A percentile compares a stretch with the other conserved stretches of the same genome.
phyloP scores from a whole-genome alignment of 2,888 invertebrate species.

The Pilophorus perplexus region DNA sequence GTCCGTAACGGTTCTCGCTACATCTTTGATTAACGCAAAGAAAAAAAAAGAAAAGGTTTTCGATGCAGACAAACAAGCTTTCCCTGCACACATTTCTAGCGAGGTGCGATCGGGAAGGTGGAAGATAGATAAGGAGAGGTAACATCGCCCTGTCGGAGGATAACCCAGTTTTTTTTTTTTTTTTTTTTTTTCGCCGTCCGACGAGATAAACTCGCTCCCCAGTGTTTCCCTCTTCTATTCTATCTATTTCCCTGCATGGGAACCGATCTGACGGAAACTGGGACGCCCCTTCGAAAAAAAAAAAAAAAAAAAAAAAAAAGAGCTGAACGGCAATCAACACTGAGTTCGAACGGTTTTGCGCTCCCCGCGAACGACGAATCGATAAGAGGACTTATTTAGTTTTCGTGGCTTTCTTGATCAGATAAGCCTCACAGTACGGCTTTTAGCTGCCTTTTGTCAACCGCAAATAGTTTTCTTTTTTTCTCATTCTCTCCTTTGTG shows the following conservation, averaged over 20 bases:
- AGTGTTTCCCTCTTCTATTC: conserved; percentile 8
- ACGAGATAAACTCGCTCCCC: conserved; percentile 6
- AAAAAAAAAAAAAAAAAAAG: not conserved
- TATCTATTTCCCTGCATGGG: conserved; percentile 1
- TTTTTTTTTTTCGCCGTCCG: too few relatives aligned
- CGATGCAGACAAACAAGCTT: too few relatives aligned
- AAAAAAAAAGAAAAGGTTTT: too few relatives aligned
- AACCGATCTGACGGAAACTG: too few relatives aligned
- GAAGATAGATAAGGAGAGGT: too few relatives aligned
- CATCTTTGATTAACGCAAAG: too few relatives aligned
- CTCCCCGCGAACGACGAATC: too few relatives aligned
- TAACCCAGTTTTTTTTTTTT: conserved; percentile 11
- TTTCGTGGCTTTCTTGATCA: conserved; percentile 15
- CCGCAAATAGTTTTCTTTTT: conserved; percentile 19
- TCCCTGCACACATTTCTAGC: too few relatives aligned
- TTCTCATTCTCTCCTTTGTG: conserved; percentile 7
- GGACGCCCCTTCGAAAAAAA: not conserved
- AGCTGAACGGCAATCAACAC: conserved; percentile 15
- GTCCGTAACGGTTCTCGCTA: too few relatives aligned
- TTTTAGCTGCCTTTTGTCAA: conserved; percentile 12
- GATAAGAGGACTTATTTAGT: not conserved
- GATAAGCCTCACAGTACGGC: not conserved
- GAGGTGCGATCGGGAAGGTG: too few relatives aligned
- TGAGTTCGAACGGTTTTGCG: conserved; percentile 12
- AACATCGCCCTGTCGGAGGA: too few relatives aligned